Conservation (phyloP, 2,797 vertebrate species). For the Malacoraja senta region DNA sequence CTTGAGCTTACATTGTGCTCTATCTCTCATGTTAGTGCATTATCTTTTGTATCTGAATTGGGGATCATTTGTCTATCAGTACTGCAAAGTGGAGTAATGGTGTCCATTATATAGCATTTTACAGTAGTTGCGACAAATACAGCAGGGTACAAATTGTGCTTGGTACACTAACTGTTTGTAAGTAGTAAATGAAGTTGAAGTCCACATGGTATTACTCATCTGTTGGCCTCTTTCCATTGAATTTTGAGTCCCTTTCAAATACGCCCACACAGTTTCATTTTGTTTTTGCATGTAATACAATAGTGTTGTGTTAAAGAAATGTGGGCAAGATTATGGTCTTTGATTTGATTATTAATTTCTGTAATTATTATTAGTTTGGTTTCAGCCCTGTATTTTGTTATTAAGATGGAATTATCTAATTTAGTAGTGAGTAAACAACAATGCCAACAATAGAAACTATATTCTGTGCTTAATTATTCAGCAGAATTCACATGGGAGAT, state of each 20-base stretch:
- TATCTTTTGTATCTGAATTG: neutral
- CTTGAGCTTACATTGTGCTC: neutral
- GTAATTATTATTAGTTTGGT: neutral
- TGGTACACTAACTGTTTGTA: neutral
- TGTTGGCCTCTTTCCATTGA: neutral
- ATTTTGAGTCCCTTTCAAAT: neutral
- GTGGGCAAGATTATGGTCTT: neutral
- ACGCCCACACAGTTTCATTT: neutral
- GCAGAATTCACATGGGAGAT: neutral
- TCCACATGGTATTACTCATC: neutral
- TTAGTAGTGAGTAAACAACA: neutral
- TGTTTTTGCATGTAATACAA: neutral
- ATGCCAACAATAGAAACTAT: neutral
- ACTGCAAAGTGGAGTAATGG: neutral
- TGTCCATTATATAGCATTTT: neutral
- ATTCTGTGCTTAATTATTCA: neutral
- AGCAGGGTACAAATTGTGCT: neutral
- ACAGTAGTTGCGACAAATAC: neutral
- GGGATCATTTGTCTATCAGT: neutral
- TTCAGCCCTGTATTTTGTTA: neutral
- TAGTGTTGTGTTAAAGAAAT: neutral
- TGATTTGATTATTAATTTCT: neutral
- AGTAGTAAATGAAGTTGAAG: no score
- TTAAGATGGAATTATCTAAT: neutral
- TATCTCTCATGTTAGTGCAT: neutral